phyloP scores from a whole-genome alignment of 2,797 vertebrate species.

The Atherinosoma microstoma region DNA sequence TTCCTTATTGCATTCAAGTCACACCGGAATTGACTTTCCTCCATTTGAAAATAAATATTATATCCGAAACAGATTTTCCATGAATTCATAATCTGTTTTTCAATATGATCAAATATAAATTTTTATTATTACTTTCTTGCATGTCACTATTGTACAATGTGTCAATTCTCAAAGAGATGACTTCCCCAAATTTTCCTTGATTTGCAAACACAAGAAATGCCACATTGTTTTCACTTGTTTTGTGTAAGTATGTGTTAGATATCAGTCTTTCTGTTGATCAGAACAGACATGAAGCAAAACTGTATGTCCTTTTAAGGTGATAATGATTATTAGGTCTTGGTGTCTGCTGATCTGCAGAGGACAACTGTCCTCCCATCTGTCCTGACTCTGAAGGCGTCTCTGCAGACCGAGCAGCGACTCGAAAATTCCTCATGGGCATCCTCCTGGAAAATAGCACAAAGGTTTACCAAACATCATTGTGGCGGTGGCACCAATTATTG shows the following conservation, averaged over 20 bases:
- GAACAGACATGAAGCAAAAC: conserved; percentile 80
- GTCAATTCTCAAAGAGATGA: conserved; percentile 14
- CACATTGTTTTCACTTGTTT: conserved; percentile 24
- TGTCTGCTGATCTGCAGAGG: conserved; percentile 84
- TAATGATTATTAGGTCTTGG: conserved; percentile 87
- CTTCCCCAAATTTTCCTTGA: conserved; percentile 2
- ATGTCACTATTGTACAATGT: conserved; percentile 1
- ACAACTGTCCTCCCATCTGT: conserved; percentile 90
- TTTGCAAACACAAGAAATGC: conserved; percentile 11
- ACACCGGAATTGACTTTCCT: neutral
- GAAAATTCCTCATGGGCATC: conserved; percentile 95
- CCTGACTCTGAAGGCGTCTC: conserved; percentile 85
- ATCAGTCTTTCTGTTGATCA: conserved; percentile 49
- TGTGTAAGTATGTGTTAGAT: conserved; percentile 27
- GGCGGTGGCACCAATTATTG: conserved; percentile 87
- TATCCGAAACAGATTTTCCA: neutral
- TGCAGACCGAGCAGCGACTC: conserved; percentile 86
- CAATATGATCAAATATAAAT: neutral
- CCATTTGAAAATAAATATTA: too few relatives aligned
- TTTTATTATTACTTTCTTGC: neutral
- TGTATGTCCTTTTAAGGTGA: conserved; percentile 64
- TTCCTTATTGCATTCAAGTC: neutral
- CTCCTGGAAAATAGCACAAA: conserved; percentile 88
- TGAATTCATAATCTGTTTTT: neutral
- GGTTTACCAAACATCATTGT: conserved; percentile 86